These are phyloP conservation scores for Bicyclus anynana DNA, from an alignment of 1,140 invertebrate species.

Conservation along the genomic window DNA sequence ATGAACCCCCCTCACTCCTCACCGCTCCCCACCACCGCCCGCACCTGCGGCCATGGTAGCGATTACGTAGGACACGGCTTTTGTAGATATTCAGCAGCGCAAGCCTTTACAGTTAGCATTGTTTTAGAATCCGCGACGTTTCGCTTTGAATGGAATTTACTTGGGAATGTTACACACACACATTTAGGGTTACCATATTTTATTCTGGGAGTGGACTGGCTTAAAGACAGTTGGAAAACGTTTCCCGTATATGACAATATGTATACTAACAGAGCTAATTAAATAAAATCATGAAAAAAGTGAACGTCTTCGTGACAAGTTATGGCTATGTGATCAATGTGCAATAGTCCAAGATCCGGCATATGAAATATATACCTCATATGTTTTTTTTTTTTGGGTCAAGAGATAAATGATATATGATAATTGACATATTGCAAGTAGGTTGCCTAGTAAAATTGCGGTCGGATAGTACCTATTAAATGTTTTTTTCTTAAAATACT, in stretches of 20 bases:
- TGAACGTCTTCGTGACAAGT: not conserved
- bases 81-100: constrained; percentile 10
- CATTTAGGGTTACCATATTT: not conserved
- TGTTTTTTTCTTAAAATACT: too few relatives aligned
- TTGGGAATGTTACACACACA: not conserved
- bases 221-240: too few relatives aligned
- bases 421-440: too few relatives aligned
- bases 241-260: too few relatives aligned
- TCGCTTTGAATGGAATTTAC: not conserved
- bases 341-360: too few relatives aligned
- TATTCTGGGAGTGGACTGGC: too few relatives aligned
- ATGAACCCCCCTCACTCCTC: constrained; percentile 43
- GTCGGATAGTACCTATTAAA: too few relatives aligned
- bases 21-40: constrained; percentile 12
- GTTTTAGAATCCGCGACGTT: not conserved
- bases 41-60: constrained; percentile 27
- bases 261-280: too few relatives aligned
- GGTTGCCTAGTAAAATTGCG: too few relatives aligned
- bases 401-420: too few relatives aligned
- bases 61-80: constrained; percentile 25
- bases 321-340: not conserved
- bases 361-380: too few relatives aligned
- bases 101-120: constrained; percentile 15
- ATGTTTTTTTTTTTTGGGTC: too few relatives aligned
- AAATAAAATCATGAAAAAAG: not conserved